These are phyloP conservation scores for Drosophila prosaltans DNA, from an alignment of 1,140 invertebrate species.

Conservation along the genomic window DNA sequence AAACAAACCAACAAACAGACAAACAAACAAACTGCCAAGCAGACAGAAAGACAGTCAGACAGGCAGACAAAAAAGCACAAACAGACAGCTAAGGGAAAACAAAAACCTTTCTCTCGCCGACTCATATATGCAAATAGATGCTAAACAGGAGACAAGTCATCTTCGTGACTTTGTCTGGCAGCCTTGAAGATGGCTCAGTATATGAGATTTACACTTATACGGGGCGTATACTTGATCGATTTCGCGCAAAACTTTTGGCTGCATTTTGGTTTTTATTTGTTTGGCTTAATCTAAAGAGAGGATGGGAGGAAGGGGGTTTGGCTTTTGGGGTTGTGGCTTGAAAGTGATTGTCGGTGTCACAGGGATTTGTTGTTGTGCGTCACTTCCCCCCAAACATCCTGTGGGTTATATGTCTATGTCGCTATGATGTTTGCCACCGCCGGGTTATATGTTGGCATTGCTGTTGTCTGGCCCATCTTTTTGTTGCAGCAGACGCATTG, in stretches of 20 bases:
- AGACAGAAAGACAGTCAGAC: constrained; percentile 16
- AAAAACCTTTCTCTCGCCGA: constrained; percentile 36
- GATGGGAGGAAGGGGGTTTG: not conserved
- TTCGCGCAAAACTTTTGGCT: constrained; percentile 56
- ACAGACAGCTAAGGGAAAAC: constrained; percentile 26
- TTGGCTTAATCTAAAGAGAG: constrained; percentile 25
- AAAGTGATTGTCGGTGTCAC: constrained; percentile 71
- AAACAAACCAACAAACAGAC: constrained; percentile 38
- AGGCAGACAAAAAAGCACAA: not conserved
- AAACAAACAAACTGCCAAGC: constrained; percentile 20
- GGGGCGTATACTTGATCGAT: constrained; percentile 73
- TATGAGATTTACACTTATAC: constrained; percentile 31
- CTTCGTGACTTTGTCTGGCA: constrained; percentile 36
- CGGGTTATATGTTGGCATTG: constrained; percentile 47
- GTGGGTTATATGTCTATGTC: constrained; percentile 22
- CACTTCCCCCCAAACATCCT: not conserved
- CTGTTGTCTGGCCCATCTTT: constrained; percentile 50
- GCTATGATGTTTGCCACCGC: constrained; percentile 55
- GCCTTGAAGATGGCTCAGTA: constrained; percentile 19
- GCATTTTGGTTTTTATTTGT: constrained; percentile 30
- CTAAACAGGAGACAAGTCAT: constrained; percentile 60
- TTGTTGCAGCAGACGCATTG: constrained; percentile 69
- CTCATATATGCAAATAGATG: constrained; percentile 73
- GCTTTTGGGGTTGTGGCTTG: constrained; percentile 40
- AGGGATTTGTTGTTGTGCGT: constrained; percentile 35